Evolutionary conservation across 1,140 invertebrate species (phyloP).

Genomic region (Pseudachorutes palmiensis): DNA sequence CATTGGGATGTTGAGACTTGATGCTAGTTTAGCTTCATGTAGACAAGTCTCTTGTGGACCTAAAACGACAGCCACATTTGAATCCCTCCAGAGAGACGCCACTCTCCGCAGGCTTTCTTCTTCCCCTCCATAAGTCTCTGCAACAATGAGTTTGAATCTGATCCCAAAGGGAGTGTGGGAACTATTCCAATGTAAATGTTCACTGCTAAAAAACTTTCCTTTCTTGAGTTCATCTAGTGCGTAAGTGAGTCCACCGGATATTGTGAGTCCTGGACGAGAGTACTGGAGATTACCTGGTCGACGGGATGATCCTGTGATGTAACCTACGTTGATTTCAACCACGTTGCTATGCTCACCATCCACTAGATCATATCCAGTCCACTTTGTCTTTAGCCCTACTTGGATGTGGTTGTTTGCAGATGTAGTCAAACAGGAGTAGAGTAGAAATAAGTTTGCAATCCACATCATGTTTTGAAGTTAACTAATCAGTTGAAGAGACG

Average conservation of each 20-base stretch:
- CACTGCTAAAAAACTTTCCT: slow-evolving; percentile 12
- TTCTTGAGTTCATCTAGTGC: slow-evolving; percentile 45
- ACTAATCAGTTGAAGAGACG: too few species aligned
- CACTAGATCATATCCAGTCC: too few species aligned
- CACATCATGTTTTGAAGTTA: too few species aligned
- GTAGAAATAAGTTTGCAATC: too few species aligned
- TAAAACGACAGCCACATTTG: slow-evolving; percentile 79
- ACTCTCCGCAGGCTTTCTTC: slow-evolving; percentile 73
- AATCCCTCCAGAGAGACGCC: slow-evolving; percentile 67
- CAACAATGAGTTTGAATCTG: slow-evolving; percentile 72
- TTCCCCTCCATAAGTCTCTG: slow-evolving; percentile 87
- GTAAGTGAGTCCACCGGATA: slow-evolving; percentile 74
- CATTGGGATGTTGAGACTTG: slow-evolving; percentile 81
- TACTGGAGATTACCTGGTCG: slow-evolving; percentile 53
- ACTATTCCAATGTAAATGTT: too few species aligned
- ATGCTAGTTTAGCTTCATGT: slow-evolving; percentile 87
- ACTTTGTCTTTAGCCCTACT: too few species aligned
- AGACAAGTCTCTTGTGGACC: slow-evolving; percentile 93
- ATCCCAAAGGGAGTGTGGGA: slow-evolving; percentile 41
- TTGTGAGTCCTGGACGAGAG: slow-evolving; percentile 59
- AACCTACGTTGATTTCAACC: slow-evolving; percentile 42
- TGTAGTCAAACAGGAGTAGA: too few species aligned
- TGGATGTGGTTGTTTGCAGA: too few species aligned
- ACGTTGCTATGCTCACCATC: too few species aligned
- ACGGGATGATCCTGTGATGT: slow-evolving; percentile 58